These are phyloP conservation scores for Ictalurus furcatus DNA, from an alignment of 2,113 vertebrate species.

Conservation along the genomic window DNA sequence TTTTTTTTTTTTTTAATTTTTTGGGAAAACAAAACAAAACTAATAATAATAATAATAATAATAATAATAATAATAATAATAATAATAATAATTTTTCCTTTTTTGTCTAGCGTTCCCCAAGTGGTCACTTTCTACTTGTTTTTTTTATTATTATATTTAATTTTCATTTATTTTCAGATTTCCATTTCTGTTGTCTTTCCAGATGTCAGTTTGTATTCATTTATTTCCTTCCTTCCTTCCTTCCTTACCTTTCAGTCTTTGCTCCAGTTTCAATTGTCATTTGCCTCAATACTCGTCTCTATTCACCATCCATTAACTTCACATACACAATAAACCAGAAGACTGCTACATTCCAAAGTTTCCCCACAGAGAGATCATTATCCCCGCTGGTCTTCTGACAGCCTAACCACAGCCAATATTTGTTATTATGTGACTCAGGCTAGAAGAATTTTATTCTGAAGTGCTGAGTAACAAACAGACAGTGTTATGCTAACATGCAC, in stretches of 20 bases:
- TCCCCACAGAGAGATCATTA: conserved; percentile 20
- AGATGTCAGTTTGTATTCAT: background rate
- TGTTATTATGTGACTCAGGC: background rate
- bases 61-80: background rate
- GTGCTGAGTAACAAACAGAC: background rate
- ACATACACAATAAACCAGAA: too few species aligned
- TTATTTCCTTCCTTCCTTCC: background rate
- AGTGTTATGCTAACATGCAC: background rate
- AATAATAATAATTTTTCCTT: background rate
- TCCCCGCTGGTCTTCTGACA: conserved; percentile 3
- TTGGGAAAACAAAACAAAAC: background rate
- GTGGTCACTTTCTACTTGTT: background rate
- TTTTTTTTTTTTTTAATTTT: background rate
- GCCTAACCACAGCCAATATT: conserved; percentile 18
- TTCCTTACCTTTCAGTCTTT: background rate
- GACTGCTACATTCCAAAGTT: background rate
- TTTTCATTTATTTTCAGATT: background rate
- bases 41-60: background rate
- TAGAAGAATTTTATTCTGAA: background rate
- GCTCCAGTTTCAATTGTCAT: background rate
- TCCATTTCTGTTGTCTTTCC: background rate
- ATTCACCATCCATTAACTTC: conserved; percentile 5
- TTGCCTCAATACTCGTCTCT: background rate
- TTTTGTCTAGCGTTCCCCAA: too few species aligned
- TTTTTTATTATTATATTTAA: too few species aligned